phyloP scores from a whole-genome alignment of 2,113 vertebrate genomes.

The Anoura caudifer region DNA sequence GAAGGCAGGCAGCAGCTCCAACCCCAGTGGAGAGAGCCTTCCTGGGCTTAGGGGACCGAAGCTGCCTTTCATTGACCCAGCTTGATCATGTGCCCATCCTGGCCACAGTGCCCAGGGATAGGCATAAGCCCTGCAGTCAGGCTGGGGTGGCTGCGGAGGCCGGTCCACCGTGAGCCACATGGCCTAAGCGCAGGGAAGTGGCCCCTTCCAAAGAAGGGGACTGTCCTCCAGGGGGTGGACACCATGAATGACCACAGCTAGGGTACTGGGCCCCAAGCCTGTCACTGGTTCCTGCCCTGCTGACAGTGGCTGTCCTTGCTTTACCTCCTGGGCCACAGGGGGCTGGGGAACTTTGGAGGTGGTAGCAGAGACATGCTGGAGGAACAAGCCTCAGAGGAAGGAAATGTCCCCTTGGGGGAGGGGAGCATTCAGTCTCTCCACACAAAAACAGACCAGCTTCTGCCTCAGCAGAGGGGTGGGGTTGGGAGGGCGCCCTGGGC shows the following conservation, averaged over 20 bases:
- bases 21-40: background rate
- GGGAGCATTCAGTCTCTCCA: too few species aligned
- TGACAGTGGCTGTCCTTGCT: background rate
- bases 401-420: too few species aligned
- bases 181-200: background rate
- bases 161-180: background rate
- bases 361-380: accelerated
- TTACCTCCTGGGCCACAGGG: background rate
- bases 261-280: background rate
- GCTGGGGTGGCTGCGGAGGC: too few species aligned
- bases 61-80: background rate
- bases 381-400: background rate
- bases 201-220: background rate
- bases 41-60: background rate
- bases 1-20: too few species aligned
- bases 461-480: background rate
- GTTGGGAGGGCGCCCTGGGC: too few species aligned
- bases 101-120: background rate
- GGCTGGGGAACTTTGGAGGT: background rate
- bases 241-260: background rate
- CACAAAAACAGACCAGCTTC: background rate
- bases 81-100: background rate
- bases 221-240: background rate
- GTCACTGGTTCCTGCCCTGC: background rate
- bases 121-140: background rate